Base-by-base conservation (phyloP, 2,888 invertebrate genomes). In the Slavum lentiscoides region DNA sequence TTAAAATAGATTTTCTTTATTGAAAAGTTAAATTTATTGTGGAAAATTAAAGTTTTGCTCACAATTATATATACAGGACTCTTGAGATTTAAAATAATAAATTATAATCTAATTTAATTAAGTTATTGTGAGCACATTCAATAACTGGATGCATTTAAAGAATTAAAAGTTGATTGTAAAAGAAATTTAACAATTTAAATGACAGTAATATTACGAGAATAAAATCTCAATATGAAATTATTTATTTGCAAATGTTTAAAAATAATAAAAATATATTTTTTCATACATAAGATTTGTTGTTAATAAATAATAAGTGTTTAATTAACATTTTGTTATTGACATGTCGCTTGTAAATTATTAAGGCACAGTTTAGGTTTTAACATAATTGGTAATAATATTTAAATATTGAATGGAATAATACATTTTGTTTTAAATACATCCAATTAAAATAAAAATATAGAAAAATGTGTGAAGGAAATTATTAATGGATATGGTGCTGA, bases 61-160 rank as follows among this genome's bases (percentile, higher is more conserved):
- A 75, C 30, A 8, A 23, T 58, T 30, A 49, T 67, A 30, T 30
- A 30, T 30, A n/a, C n/a, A 68, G 59, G 30, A 23, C 23, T 23
- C 23, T 67, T 68, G 43, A 73, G 13, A n/a, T 59, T 64, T 80
- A 64, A 62, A 64, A 11, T 70, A 80, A 68, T 64, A 64, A 43
- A 58, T 58, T 72, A 80, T 39, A 64, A 70, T 17, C 70, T 80
- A 80, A 80, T 70, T 39, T 70, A 80, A 64, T 70, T 23, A 80
- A 80, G 80, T 80, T 80, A 80, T 72, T 80, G 80, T 80, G 80
- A 80, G 80, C 80, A 80, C 64, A 39, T 70, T 62, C n/a, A 61
- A 61, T 70, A 77, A 70, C 69, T 80, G 80, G 80, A 70, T 64
- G 80, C 64, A 80, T 72, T 80, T 80, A 72, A 70, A 70, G 23